Evolutionary conservation across 2,888 invertebrate genomes (phyloP).

Genomic region (Lobophora halterata): DNA sequence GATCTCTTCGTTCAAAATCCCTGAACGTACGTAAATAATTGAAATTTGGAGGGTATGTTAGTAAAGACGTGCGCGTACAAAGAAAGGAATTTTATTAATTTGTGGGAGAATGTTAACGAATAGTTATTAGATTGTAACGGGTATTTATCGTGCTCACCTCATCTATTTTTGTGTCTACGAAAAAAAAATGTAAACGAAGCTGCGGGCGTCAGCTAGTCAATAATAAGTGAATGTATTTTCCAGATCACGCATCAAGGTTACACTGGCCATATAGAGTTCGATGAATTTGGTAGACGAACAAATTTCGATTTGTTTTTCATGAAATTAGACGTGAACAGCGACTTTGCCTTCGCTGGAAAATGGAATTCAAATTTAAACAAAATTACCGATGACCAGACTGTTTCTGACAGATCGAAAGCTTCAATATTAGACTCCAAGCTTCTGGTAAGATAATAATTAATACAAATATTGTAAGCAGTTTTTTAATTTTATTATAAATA

Average conservation of each 20-base stretch:
- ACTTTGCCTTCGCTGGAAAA: constrained; percentile 77
- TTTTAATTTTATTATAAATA: background rate
- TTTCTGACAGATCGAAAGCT: constrained; percentile 52
- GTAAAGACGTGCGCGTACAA: no score
- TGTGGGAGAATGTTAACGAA: no score
- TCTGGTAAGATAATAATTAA: constrained; percentile 78
- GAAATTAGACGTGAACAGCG: constrained; percentile 71
- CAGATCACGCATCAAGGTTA: constrained; percentile 83
- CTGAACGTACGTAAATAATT: no score
- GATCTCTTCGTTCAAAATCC: no score
- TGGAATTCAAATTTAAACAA: constrained; percentile 72
- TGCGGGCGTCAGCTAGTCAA: no score
- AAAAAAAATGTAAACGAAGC: no score
- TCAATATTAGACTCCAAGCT: constrained; percentile 77
- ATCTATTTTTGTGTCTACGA: no score
- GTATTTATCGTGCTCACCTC: no score
- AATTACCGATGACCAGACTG: constrained; percentile 44
- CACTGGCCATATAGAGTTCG: constrained; percentile 85
- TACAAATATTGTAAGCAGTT: background rate
- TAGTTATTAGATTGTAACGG: no score
- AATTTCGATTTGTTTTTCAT: constrained; percentile 82
- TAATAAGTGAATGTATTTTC: constrained; percentile 18
- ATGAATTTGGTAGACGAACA: constrained; percentile 83
- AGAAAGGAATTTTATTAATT: no score
- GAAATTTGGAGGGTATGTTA: no score